Base-by-base conservation (phyloP, 2,888 invertebrate species). In the Scaptomyza parva region DNA sequence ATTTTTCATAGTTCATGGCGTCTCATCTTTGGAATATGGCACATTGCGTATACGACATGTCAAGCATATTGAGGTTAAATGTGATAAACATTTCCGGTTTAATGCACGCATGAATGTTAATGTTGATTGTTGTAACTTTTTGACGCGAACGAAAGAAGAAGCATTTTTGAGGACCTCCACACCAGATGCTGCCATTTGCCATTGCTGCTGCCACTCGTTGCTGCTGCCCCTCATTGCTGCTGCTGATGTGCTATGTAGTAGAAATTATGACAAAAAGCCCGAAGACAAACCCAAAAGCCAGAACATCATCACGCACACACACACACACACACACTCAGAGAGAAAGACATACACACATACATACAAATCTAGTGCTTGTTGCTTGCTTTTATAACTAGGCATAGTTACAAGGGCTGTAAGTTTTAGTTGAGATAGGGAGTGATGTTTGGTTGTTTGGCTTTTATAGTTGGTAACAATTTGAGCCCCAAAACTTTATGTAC, bases 51-150 rank as follows among this genome's bases (percentile, higher is more conserved):
- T 86, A 77, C 81, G 77, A 50, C 70, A 65, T 70, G 77, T 55
- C 44, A 71, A 45, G 52, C 76, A 73, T 53, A 67, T 69, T 73
- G 66, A 41, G 74, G 76, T 73, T 84, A 76, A 78, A 73, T 73
- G 61, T 75, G 71, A 73, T 79, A 81, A 79, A 73, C 79, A 78
- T 86, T 84, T 84, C 70, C 76, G 76, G 63, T 62, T 70, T 70
- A 65, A 62, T 72, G 76, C 80, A 76, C 68, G 76, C 86, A 71
- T 76, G 78, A 78, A 86, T 86, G 75, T 83, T 81, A 77, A 83
- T 86, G 79, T 51, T 73, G 69, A 79, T 77, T 78, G 76, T 70
- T 62, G 66, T 69, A 83, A 86, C 72, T 86, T 82, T 79, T 78
- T 59, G 78, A 79, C 71, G 76, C 53, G 65, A 69, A 58, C 65